These are phyloP conservation scores for Leguminivora glycinivorella DNA, from an alignment of 1,140 invertebrate species.

Conservation along the genomic window DNA sequence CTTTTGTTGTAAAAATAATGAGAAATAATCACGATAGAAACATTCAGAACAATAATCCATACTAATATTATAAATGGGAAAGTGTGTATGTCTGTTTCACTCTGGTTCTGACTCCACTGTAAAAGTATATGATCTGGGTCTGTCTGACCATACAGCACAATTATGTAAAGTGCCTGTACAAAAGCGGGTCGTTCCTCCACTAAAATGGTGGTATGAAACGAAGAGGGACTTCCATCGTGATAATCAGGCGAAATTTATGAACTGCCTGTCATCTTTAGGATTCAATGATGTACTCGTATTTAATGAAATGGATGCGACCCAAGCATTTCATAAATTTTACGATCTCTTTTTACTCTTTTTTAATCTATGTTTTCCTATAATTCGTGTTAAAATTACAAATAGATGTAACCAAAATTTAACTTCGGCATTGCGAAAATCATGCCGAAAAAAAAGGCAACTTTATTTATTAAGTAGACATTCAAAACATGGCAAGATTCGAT, in stretches of 20 bases:
- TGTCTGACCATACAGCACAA: slow-evolving; percentile 22
- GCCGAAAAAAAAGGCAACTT: no score
- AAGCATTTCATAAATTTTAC: slow-evolving; percentile 15
- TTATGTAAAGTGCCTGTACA: not conserved
- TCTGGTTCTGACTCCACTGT: not conserved
- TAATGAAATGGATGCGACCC: not conserved
- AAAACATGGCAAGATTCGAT: no score
- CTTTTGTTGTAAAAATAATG: no score
- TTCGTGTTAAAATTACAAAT: no score
- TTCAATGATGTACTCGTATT: slow-evolving; percentile 2
- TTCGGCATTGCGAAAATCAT: no score
- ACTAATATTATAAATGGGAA: no score
- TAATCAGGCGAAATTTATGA: slow-evolving; percentile 4
- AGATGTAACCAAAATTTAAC: no score
- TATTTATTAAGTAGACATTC: no score
- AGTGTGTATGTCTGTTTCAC: no score
- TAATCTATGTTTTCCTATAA: no score
- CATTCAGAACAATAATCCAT: no score
- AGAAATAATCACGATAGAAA: no score
- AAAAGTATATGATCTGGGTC: not conserved
- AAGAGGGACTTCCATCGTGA: slow-evolving; percentile 17
- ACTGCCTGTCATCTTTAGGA: slow-evolving; percentile 1
- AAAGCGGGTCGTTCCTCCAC: not conserved
- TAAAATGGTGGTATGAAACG: slow-evolving; percentile 14
- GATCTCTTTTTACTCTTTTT: slow-evolving; percentile 11